phyloP scores from a whole-genome alignment of 1,140 invertebrate species.

The Galleria mellonella region DNA sequence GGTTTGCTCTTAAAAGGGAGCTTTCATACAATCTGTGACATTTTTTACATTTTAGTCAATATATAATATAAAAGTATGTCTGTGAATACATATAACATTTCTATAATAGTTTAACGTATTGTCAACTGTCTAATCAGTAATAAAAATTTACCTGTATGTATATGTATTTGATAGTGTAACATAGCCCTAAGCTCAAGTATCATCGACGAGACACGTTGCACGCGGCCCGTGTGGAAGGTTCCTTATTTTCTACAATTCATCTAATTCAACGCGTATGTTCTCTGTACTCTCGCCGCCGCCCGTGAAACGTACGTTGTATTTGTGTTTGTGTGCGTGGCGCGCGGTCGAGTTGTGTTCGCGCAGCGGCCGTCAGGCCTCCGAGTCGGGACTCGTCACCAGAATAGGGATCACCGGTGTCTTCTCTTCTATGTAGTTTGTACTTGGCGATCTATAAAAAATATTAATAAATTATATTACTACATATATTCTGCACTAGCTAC shows the following conservation, averaged over 20 bases:
- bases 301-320: conserved; percentile 9
- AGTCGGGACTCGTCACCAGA: conserved; percentile 53
- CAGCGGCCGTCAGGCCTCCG: conserved; percentile 31
- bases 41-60: too few relatives aligned
- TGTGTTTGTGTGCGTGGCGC: neutral
- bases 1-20: too few relatives aligned
- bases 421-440: conserved; percentile 40
- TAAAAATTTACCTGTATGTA: too few relatives aligned
- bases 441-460: conserved; percentile 45
- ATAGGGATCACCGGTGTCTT: conserved; percentile 49
- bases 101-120: too few relatives aligned
- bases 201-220: neutral
- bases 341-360: conserved; percentile 9
- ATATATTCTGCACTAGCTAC: too few relatives aligned
- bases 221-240: neutral
- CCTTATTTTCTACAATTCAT: neutral
- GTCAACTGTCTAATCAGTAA: too few relatives aligned
- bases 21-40: too few relatives aligned
- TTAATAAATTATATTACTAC: too few relatives aligned
- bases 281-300: conserved; percentile 10
- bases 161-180: too few relatives aligned
- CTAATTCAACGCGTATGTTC: conserved; percentile 1
- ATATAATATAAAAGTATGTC: too few relatives aligned
- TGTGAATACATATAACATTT: too few relatives aligned
- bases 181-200: neutral